These are phyloP conservation scores for Nylanderia fulva DNA, from an alignment of 1,140 invertebrate genomes.

Conservation along the genomic window DNA sequence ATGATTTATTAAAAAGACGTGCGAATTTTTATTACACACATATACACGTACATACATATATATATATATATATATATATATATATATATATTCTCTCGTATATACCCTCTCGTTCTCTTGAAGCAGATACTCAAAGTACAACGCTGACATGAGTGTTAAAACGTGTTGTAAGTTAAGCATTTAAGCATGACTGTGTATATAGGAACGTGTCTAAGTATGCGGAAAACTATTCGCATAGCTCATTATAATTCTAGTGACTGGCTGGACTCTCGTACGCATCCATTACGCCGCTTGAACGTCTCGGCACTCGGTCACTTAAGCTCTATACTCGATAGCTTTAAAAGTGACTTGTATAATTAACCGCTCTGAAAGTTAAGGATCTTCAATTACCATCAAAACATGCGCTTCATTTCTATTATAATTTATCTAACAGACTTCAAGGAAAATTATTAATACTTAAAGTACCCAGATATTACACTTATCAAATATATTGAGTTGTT, in stretches of 20 bases:
- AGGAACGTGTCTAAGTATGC: conserved; percentile 55
- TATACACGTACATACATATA: too few relatives aligned
- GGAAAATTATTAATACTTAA: conserved; percentile 11
- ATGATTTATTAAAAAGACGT: background rate
- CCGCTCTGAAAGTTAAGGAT: conserved; percentile 23
- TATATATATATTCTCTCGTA: too few relatives aligned
- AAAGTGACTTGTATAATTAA: conserved; percentile 57
- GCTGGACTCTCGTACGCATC: conserved; percentile 49
- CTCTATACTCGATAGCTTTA: conserved; percentile 19
- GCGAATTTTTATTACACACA: too few relatives aligned
- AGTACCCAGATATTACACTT: background rate
- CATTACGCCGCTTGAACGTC: conserved; percentile 36
- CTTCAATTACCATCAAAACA: conserved; percentile 30
- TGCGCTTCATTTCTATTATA: background rate
- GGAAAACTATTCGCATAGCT: conserved; percentile 55
- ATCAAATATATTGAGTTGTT: too few relatives aligned
- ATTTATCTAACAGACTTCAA: background rate
- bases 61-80: background rate
- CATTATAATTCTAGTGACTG: conserved; percentile 56
- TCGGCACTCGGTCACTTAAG: conserved; percentile 41
- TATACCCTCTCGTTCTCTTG: background rate
- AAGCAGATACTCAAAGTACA: background rate
- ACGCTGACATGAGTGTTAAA: conserved; percentile 36
- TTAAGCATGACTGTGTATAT: conserved; percentile 32
- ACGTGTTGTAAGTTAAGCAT: conserved; percentile 52